Evolutionary conservation across 1,140 invertebrate species (phyloP).

Genomic region (Brachionus paranguensis): DNA sequence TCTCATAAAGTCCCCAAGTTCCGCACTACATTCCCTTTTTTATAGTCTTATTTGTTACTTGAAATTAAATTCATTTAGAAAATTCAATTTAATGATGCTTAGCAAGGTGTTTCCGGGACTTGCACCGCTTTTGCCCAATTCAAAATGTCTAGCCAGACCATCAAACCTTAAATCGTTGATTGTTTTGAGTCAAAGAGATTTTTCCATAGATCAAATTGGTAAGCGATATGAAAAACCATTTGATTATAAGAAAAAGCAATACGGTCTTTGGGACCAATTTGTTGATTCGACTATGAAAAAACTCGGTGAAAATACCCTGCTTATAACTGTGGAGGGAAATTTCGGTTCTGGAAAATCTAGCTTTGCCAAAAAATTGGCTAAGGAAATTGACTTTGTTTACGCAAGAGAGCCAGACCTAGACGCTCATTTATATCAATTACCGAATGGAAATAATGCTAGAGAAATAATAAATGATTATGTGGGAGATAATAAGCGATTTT

Average conservation of each 20-base stretch:
- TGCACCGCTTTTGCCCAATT: neutral
- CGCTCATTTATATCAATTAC: conserved; percentile 33
- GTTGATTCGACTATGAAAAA: conserved; percentile 19
- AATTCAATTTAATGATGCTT: neutral
- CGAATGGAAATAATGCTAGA: conserved; percentile 1
- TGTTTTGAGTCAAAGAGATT: conserved; percentile 10
- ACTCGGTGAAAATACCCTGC: conserved; percentile 23
- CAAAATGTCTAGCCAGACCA: neutral
- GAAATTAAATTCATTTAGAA: neutral
- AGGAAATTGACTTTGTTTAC: conserved; percentile 34
- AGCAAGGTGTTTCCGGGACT: neutral
- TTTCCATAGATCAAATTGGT: conserved; percentile 39
- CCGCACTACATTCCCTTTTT: neutral
- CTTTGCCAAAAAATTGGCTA: conserved; percentile 36
- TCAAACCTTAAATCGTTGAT: neutral
- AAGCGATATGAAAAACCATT: conserved; percentile 30
- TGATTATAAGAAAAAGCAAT: conserved; percentile 40
- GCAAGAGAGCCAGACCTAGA: conserved; percentile 17
- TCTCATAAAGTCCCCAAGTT: neutral
- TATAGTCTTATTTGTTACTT: neutral
- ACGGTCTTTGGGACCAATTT: conserved; percentile 24
- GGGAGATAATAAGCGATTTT: neutral
- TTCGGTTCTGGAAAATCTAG: conserved; percentile 32
- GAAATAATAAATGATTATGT: conserved; percentile 33
- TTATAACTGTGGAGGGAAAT: conserved; percentile 37